Percentiles rank a stretch among this genome's conserved stretches.
Conservation (phyloP, 2,797 vertebrate species). For the Eurystomus glaucurus region DNA sequence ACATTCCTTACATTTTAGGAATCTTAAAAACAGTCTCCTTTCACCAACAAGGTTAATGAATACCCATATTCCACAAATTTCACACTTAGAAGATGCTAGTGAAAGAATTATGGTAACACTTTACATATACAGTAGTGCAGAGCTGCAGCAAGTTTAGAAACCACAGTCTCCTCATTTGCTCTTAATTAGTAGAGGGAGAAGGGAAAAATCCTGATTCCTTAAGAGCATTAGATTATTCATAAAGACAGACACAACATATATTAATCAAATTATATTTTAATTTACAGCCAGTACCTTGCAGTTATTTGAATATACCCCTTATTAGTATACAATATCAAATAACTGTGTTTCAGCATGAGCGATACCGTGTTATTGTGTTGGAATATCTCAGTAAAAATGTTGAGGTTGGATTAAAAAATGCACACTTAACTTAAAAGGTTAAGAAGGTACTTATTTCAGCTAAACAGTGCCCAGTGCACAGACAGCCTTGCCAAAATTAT, state of each 20-base stretch:
- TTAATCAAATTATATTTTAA: slow-evolving; percentile 26
- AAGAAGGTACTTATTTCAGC: background rate
- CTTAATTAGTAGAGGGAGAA: background rate
- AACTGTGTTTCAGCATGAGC: background rate
- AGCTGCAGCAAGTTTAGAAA: background rate
- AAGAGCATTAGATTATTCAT: background rate
- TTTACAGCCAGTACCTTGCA: background rate
- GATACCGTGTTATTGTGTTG: background rate
- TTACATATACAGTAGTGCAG: background rate
- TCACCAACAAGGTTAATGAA: background rate
- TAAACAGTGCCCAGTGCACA: background rate
- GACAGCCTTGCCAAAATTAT: background rate
- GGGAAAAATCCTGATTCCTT: background rate
- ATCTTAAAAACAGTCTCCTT: background rate
- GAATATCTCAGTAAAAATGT: background rate
- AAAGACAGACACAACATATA: background rate
- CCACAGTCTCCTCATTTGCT: background rate
- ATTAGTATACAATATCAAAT: background rate
- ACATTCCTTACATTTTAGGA: background rate
- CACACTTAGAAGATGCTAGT: background rate
- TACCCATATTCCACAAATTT: background rate
- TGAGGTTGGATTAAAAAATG: background rate
- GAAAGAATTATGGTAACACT: background rate
- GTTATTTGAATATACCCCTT: background rate
- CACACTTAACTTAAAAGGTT: background rate